A percentile compares a stretch with the other conserved stretches of the same genome.
These are phyloP conservation scores for Nasonia giraulti DNA, from an alignment of 1,140 invertebrate genomes.

Conservation along the genomic window DNA sequence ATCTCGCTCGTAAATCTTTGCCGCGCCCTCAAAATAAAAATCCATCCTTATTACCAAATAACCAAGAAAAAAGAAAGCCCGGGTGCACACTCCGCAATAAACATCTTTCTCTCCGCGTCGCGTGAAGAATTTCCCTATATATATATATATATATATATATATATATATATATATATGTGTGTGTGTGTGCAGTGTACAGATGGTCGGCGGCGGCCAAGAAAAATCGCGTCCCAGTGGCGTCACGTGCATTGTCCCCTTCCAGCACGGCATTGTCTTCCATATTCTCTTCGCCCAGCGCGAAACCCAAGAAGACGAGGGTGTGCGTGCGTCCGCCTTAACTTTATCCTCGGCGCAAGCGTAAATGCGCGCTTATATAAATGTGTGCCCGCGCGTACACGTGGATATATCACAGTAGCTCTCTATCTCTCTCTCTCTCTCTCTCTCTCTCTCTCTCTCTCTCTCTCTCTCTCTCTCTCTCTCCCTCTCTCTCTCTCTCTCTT, in stretches of 20 bases:
- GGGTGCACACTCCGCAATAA: not conserved
- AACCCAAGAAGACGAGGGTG: not conserved
- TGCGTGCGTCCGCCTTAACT: constrained; percentile 1
- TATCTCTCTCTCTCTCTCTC: not conserved
- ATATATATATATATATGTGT: not conserved
- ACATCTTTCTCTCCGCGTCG: not conserved
- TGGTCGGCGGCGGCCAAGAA: not conserved
- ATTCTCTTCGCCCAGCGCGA: not conserved
- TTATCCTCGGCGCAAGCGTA: not conserved
- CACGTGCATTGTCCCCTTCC: not conserved
- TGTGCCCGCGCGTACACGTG: not conserved
- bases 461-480: too few relatives aligned
- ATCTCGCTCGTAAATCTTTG: not conserved
- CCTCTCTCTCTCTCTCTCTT: constrained; percentile 7
- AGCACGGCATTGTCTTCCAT: constrained; percentile 2
- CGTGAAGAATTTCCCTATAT: not conserved
- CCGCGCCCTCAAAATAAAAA: not conserved
- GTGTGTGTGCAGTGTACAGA: not conserved
- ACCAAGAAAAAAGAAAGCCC: not conserved
- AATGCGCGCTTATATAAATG: not conserved
- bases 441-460: too few relatives aligned
- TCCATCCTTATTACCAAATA: not conserved
- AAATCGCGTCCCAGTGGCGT: constrained; percentile 12
- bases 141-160: not conserved
- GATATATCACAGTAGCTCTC: constrained; percentile 48